Evolutionary conservation across 2,888 invertebrate genomes (phyloP).

Genomic region (Drosophila barbarae): DNA sequence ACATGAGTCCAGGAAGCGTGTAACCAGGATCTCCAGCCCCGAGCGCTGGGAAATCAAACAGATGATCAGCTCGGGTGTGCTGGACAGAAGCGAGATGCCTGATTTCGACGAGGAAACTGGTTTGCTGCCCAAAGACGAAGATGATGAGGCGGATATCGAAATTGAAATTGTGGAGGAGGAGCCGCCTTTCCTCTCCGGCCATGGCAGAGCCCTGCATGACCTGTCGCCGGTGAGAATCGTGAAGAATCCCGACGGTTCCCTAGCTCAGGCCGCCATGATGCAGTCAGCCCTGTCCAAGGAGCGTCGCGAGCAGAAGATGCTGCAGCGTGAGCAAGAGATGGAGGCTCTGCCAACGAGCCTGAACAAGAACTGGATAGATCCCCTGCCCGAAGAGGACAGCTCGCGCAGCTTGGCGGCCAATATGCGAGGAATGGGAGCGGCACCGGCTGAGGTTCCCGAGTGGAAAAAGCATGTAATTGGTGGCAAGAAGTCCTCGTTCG

Average conservation of each 20-base stretch:
- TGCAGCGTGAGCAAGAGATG: conserved; percentile 95
- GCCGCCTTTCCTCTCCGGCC: conserved; percentile 96
- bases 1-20: conserved; percentile 89
- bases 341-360: conserved; percentile 90
- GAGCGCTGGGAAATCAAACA: conserved; percentile 99
- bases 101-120: conserved; percentile 98
- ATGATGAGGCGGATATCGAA: conserved; percentile 97
- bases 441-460: conserved; percentile 95
- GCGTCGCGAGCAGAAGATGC: conserved; percentile 96
- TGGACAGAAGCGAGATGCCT: conserved; percentile 95
- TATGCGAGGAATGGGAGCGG: conserved; percentile 90
- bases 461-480: conserved; percentile 99
- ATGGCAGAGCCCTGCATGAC: conserved; percentile 94
- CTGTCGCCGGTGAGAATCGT: conserved; percentile 96
- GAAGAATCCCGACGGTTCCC: conserved; percentile 99
- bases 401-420: conserved; percentile 87
- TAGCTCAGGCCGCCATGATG: conserved; percentile 99
- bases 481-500: conserved; percentile 98
- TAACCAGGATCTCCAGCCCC: conserved; percentile 95
- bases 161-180: conserved; percentile 99
- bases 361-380: conserved; percentile 98
- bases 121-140: conserved; percentile 92
- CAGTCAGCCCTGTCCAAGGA: conserved; percentile 99
- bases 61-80: conserved; percentile 95
- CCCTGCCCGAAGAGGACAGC: conserved; percentile 90